Evolutionary conservation across 2,113 vertebrate genomes (phyloP), one percentile per base, ranked within the genome.

Genomic region (Barbus barbus): DNA sequence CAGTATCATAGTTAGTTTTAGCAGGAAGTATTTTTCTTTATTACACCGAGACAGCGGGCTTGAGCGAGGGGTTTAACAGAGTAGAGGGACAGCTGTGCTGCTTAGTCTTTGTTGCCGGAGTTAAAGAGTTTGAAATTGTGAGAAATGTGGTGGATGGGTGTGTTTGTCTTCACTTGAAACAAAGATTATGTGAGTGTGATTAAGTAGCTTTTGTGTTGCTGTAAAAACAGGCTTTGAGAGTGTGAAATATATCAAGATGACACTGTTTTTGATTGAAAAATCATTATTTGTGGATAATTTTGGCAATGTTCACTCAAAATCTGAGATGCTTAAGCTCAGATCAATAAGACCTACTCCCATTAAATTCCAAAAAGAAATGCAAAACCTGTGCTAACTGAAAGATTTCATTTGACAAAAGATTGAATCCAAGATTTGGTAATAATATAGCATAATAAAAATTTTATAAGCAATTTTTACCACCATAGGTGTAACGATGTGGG

Each of bases 21-120:
- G 82, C 90, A 86, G 53, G 74, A 84, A 83, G 75, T 1, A 0
- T 90, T 92, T 89, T 85, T 91, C 90, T 88, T 91, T 89, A 83
- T 86, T 83, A 90, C 38, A 72, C 48, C 6, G 26, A 46, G 46
- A 78, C 53, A 65, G 9, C 6, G 13, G 53, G 18, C 18, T 33
- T 14, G 41, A 46, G 28, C 1, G 18, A 38, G 46, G 58, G 71
- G 3, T 22, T 56, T 12, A n/a, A 56, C 5, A 14, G 46, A 51
- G 16, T 4, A 8, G 16, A 38, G 22, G 61, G 24, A 61, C 46
- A 48, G 73, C 13, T 5, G 13, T 24, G 22, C 33, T 71, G 33
- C 67, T 46, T 26, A 56, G 53, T 83, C 31, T 24, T 60, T 44
- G 36, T 75, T 83, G 36, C 24, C 4, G n/a, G 38, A 63, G 51